Conservation (phyloP, 1,140 invertebrate species). For the Globodera ellingtonae region DNA sequence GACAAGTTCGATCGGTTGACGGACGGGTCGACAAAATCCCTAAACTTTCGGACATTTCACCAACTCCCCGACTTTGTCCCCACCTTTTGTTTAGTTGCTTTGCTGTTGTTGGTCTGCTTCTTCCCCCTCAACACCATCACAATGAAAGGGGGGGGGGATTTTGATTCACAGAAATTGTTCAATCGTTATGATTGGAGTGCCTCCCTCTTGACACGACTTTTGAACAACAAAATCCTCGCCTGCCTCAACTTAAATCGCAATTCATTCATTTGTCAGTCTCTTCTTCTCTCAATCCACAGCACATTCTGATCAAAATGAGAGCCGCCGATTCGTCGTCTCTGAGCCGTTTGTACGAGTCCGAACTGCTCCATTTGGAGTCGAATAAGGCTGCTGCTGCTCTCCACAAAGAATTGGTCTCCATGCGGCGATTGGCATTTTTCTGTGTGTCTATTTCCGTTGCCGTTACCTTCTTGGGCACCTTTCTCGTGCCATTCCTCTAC, state of each 20-base stretch:
- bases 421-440: constrained; percentile 21
- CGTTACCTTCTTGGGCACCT: neutral
- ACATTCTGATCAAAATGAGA: neutral
- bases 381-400: neutral
- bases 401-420: neutral
- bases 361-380: neutral
- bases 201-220: neutral
- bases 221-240: neutral
- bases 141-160: too few relatives aligned
- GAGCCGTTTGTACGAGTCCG: neutral
- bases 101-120: too few relatives aligned
- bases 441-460: constrained; percentile 15
- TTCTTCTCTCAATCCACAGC: neutral
- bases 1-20: too few relatives aligned
- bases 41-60: too few relatives aligned
- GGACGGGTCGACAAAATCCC: too few relatives aligned
- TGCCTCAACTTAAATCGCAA: neutral
- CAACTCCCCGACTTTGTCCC: too few relatives aligned
- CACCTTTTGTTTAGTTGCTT: too few relatives aligned
- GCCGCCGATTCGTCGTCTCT: neutral
- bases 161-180: too few relatives aligned
- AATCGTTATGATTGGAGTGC: neutral
- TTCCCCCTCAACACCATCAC: too few relatives aligned
- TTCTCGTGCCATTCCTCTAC: constrained; percentile 27
- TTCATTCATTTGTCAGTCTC: neutral